Base-by-base conservation (phyloP, 2,113 vertebrate species). In the Ariopsis seemanni region DNA sequence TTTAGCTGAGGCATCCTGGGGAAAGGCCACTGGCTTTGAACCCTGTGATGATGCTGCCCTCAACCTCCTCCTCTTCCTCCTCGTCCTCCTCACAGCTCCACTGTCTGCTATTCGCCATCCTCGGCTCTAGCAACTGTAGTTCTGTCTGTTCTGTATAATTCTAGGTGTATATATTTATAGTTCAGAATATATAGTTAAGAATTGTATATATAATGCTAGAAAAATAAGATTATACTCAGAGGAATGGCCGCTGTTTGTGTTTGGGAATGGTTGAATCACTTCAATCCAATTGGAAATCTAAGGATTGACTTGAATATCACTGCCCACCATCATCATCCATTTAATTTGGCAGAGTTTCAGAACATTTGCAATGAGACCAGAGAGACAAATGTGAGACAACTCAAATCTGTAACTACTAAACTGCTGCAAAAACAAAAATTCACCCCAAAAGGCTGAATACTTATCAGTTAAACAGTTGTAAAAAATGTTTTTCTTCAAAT, bases 21-120 rank as follows among this genome's bases (percentile, higher is more conserved):
- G 81, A 94, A 94, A 94, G 92, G 92, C 91, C 92, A 94, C 25
- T 17, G 1, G 88, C 92, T 93, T 94, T 93, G 90, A 94, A 92
- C 90, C 85, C 87, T 87, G 80, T 57, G 17, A 84, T 14, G 60
- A 82, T 71, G 84, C 88, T 60, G 74, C 52, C 82, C 77, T 71
- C 81, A 72, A 63, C 71, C 65, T 81, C 78, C 30, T 81, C 78
- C 30, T 30, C 30, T 30, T 30, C 30, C 55, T 60, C 78, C 27
- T 80, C 78, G 27, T 81, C 15, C n/a, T 20, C 27, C 86, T 69
- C 55, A 83, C 88, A 22, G 81, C 62, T 86, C 58, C 82, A 55
- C 80, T 86, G 74, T 88, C 65, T 7, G 25, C 84, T 86, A 25
- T 34, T 67, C n/a, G 17, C n/a, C n/a, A n/a, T 2, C 2, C 6